phyloP scores from a whole-genome alignment of 2,113 vertebrate species.

The Lutjanus erythropterus region DNA sequence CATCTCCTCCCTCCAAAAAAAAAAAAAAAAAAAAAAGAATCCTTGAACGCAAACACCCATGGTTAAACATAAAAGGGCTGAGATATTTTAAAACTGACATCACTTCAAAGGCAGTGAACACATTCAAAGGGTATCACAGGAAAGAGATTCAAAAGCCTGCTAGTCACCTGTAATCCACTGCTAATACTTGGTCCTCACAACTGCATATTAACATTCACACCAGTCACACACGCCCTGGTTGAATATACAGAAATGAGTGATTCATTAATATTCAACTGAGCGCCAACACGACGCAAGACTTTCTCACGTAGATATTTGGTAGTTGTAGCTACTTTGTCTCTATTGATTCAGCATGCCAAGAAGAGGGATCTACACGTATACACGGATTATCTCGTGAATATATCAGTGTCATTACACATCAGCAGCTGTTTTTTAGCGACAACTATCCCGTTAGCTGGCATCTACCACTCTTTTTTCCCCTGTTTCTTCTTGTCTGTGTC shows the following conservation, averaged over 20 bases:
- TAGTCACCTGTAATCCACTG: constrained; percentile 82
- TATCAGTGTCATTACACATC: constrained; percentile 72
- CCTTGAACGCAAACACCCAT: constrained; percentile 74
- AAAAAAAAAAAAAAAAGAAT: constrained; percentile 23
- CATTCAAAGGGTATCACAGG: constrained; percentile 81
- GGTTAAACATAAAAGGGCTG: constrained; percentile 80
- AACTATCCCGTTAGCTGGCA: constrained; percentile 53
- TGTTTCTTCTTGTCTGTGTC: constrained; percentile 48
- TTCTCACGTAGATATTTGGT: constrained; percentile 36
- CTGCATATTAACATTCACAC: constrained; percentile 60
- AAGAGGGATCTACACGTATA: constrained; percentile 37
- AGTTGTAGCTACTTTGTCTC: constrained; percentile 38
- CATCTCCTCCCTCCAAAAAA: constrained; percentile 49
- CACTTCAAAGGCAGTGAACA: constrained; percentile 79
- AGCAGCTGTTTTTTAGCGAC: constrained; percentile 52
- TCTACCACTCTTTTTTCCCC: constrained; percentile 24
- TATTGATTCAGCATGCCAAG: constrained; percentile 45
- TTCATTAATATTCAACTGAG: constrained; percentile 54
- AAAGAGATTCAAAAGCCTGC: constrained; percentile 76
- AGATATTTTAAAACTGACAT: constrained; percentile 82
- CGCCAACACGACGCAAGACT: constrained; percentile 15
- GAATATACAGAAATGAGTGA: constrained; percentile 9
- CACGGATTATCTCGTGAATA: constrained; percentile 61
- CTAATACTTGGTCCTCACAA: constrained; percentile 74
- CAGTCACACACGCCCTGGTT: constrained; percentile 17